Percentiles rank a stretch among this genome's conserved stretches.
phyloP scores from a whole-genome alignment of 2,888 invertebrate species.

The Flexamia atlantica region DNA sequence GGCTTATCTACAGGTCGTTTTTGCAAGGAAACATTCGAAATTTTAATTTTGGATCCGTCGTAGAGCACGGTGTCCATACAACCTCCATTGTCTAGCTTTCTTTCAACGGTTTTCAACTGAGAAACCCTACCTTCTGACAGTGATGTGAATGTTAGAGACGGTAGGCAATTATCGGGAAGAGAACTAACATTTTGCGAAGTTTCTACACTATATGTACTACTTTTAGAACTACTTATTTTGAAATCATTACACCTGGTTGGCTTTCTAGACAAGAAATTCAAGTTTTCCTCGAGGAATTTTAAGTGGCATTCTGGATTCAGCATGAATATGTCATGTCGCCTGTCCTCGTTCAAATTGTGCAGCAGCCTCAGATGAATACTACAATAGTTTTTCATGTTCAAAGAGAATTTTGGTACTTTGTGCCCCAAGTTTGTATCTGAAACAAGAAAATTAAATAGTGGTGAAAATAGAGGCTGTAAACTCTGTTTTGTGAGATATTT shows the following conservation, averaged over 20 bases:
- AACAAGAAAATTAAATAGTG: not conserved
- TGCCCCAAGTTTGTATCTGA: not conserved
- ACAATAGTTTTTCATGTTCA: slow-evolving; percentile 30
- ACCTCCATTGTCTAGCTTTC: not conserved
- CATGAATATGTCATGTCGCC: not conserved
- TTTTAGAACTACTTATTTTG: slow-evolving; percentile 27
- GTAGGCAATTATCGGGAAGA: not conserved
- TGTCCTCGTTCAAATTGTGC: not conserved
- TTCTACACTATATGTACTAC: not conserved
- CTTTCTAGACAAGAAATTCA: slow-evolving; percentile 17
- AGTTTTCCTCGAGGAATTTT: slow-evolving; percentile 45
- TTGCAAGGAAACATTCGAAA: not conserved
- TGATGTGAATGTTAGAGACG: not conserved
- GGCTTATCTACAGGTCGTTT: not conserved
- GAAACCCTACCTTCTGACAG: not conserved
- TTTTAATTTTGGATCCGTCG: not conserved
- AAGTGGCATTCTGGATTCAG: slow-evolving; percentile 46
- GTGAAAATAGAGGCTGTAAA: too few species aligned
- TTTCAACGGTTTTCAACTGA: not conserved
- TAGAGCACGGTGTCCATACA: not conserved
- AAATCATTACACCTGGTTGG: slow-evolving; percentile 6
- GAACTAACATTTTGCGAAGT: slow-evolving; percentile 8
- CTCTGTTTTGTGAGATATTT: too few species aligned
- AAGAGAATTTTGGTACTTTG: slow-evolving; percentile 21
- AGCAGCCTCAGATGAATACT: slow-evolving; percentile 7